Evolutionary conservation across 1,140 invertebrate species (phyloP), one percentile per base, ranked within the genome.

Genomic region (Leptestheria dahalacensis): DNA sequence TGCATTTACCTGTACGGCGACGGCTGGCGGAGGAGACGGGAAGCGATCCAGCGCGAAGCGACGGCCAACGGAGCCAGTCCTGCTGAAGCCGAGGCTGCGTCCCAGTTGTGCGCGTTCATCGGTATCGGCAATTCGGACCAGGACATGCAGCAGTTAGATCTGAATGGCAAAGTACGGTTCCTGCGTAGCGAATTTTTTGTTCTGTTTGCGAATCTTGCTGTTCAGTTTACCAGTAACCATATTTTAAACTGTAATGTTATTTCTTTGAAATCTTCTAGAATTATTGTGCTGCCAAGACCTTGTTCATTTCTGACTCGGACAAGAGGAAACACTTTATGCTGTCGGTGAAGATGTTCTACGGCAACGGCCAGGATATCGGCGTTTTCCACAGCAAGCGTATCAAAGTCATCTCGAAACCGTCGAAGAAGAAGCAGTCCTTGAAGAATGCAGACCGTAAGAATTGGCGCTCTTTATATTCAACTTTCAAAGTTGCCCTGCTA

Each of bases 241-340:
- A 2, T 58, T 51, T 18, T 10, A 24, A 23, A 51, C 20, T 29
- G 12, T 3, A 59, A 51, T 28, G 11, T 56, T 51, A 52, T 25
- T 60, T 20, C 2, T 18, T 52, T 64, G 15, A 15, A 24, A 60
- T 61, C 21, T 57, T 54, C 58, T 84, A 97, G 77, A 91, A 96
- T 72, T 99, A 98, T 73, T 99, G 95, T 79, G 95, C 97, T 1
- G 97, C 97, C 20, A 99, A 99, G 74, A 99, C 96, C 3, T 76
- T 99, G 48, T 99, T 92, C 77, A 99, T 99, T 69, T 97, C 94
- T 29, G 97, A 99, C 73, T 95, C 93, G 49, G 97, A 99, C 72
- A 99, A 99, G 71, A 75, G 96, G 59, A 99, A 99, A 75, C 96
- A 99, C 75, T 99, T 99, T 71, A 97, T 97, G 90, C 78, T 99